Conservation (phyloP, 1,140 invertebrate species). For the Nasonia vitripennis region DNA sequence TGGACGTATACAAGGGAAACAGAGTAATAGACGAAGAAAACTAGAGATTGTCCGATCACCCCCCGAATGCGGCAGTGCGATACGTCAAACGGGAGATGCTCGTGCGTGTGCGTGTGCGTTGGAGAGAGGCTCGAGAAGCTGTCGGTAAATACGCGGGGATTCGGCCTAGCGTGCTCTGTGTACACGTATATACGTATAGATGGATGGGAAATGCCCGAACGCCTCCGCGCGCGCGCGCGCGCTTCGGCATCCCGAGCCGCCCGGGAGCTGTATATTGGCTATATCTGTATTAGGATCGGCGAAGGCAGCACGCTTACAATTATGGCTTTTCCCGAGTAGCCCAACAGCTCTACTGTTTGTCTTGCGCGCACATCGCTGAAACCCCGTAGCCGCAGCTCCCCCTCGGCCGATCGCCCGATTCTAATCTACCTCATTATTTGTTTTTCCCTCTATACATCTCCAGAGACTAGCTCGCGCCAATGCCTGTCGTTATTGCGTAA, state of each 20-base stretch:
- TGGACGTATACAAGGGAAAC: neutral
- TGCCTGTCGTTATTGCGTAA: neutral
- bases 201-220: neutral
- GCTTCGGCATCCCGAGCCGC: too few species aligned
- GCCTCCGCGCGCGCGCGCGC: neutral
- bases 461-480: neutral
- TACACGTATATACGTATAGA: neutral
- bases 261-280: too few species aligned
- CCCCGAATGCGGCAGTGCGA: neutral
- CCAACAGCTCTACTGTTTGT: too few species aligned
- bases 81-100: neutral
- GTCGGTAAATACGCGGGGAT: neutral
- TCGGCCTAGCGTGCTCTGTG: neutral
- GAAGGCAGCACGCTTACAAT: too few species aligned
- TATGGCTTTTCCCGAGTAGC: too few species aligned
- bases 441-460: neutral
- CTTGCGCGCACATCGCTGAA: too few species aligned
- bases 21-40: neutral
- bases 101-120: neutral
- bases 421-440: neutral
- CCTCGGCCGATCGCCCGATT: too few species aligned
- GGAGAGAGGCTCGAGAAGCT: neutral
- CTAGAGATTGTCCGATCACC: neutral
- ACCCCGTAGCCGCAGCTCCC: too few species aligned
- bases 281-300: too few species aligned